These are phyloP conservation scores for Drosophila nebulosa DNA, from an alignment of 1,140 invertebrate genomes.

Conservation along the genomic window DNA sequence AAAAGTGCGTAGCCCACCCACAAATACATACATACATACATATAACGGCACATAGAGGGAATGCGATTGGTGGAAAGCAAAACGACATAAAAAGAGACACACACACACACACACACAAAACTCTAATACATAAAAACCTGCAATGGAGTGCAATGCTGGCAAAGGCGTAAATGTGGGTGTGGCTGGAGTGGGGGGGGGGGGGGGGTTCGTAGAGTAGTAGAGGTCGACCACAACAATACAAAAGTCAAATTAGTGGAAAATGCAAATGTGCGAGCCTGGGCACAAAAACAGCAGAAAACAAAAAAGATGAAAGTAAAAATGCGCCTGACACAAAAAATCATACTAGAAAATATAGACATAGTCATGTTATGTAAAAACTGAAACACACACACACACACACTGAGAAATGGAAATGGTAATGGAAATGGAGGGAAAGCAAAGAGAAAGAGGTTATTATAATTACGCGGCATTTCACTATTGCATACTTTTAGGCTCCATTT, in stretches of 20 bases:
- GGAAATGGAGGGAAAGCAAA: constrained; percentile 9
- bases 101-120: constrained; percentile 1
- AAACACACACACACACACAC: background rate
- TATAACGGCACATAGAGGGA: constrained; percentile 40
- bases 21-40: constrained; percentile 29
- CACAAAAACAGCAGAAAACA: constrained; percentile 14
- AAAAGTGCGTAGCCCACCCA: constrained; percentile 69
- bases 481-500: constrained; percentile 46
- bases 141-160: constrained; percentile 5
- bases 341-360: constrained; percentile 78
- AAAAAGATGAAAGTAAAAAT: constrained; percentile 29
- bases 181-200: background rate
- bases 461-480: constrained; percentile 45
- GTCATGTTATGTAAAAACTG: constrained; percentile 48
- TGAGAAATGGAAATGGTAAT: background rate
- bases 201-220: too few relatives aligned
- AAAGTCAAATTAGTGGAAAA: constrained; percentile 79
- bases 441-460: constrained; percentile 59
- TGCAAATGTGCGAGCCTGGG: constrained; percentile 54
- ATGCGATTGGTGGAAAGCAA: constrained; percentile 80
- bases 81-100: constrained; percentile 57
- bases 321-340: constrained; percentile 49
- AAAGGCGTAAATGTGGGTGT: background rate
- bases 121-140: constrained; percentile 64
- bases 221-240: constrained; percentile 71